Conservation (phyloP, 2,797 vertebrate species). For the Threskiornis aethiopicus region DNA sequence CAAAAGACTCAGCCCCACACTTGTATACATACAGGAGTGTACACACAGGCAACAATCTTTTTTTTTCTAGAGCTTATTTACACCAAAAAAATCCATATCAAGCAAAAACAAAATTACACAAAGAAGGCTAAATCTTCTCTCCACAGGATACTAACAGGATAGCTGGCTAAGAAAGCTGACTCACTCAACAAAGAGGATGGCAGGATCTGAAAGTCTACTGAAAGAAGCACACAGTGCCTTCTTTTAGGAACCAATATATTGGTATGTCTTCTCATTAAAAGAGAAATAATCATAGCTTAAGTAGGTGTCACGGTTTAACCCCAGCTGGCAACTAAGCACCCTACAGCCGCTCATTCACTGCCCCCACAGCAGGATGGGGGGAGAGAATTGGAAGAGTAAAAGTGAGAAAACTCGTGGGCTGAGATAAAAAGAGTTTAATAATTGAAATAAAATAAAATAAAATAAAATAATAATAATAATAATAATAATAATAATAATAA, state of each 20-base stretch:
- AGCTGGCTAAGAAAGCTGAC: not conserved
- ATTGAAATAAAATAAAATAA: not conserved
- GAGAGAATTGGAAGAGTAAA: not conserved
- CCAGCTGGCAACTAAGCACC: not conserved
- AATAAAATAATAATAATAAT: no score
- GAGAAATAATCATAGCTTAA: accelerated
- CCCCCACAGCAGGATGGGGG: accelerated
- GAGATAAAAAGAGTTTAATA: not conserved
- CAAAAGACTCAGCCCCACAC: not conserved
- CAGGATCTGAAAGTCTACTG: not conserved
- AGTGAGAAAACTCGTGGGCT: not conserved
- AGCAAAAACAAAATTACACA: not conserved
- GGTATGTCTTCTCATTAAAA: not conserved
- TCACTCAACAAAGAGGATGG: not conserved
- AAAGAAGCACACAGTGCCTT: not conserved
- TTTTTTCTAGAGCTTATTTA: not conserved
- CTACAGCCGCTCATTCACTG: accelerated
- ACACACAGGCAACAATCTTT: not conserved
- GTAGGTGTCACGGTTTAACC: not conserved
- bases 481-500: no score
- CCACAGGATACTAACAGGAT: not conserved
- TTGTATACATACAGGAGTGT: accelerated
- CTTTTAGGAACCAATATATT: not conserved
- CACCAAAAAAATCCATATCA: not conserved
- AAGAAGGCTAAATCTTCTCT: not conserved